These are phyloP conservation scores for Anthopleura sola DNA, from an alignment of 64 coral and sea anemone genomes.

Conservation along the genomic window DNA sequence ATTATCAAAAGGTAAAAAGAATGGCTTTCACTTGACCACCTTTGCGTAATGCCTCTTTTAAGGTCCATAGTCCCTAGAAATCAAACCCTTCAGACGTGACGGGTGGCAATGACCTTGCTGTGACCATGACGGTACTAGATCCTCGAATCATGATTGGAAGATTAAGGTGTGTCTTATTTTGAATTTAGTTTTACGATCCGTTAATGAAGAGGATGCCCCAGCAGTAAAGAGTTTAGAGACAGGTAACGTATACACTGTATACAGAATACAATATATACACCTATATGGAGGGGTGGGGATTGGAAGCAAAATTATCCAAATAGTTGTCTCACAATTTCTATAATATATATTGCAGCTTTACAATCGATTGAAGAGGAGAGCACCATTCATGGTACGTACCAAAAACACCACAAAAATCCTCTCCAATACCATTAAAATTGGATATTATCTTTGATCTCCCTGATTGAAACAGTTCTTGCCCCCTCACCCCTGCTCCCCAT, in stretches of 20 bases:
- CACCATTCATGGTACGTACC: background rate
- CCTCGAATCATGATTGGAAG: too few relatives aligned
- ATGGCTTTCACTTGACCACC: background rate
- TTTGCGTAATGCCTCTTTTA: background rate
- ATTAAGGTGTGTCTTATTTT: background rate
- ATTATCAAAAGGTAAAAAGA: background rate
- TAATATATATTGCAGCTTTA: background rate
- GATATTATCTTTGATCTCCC: too few relatives aligned
- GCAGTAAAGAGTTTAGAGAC: slow-evolving; percentile 37
- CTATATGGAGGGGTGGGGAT: too few relatives aligned
- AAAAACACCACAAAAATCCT: background rate
- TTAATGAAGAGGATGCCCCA: slow-evolving; percentile 45
- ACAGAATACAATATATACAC: background rate
- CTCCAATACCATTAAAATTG: too few relatives aligned
- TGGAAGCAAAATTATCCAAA: too few relatives aligned
- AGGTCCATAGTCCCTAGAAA: too few relatives aligned
- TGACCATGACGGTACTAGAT: too few relatives aligned
- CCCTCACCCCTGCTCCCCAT: too few relatives aligned
- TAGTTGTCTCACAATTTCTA: background rate
- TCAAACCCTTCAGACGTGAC: too few relatives aligned
- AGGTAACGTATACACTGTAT: slow-evolving; percentile 4
- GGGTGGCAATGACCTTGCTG: too few relatives aligned
- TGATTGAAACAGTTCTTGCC: too few relatives aligned
- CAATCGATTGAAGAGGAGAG: slow-evolving; percentile 16
- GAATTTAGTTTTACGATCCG: slow-evolving; percentile 36